A percentile compares a stretch with the other conserved stretches of the same genome.
phyloP scores from a whole-genome alignment of 1,140 invertebrate species.

The Trigoniulus corallinus region DNA sequence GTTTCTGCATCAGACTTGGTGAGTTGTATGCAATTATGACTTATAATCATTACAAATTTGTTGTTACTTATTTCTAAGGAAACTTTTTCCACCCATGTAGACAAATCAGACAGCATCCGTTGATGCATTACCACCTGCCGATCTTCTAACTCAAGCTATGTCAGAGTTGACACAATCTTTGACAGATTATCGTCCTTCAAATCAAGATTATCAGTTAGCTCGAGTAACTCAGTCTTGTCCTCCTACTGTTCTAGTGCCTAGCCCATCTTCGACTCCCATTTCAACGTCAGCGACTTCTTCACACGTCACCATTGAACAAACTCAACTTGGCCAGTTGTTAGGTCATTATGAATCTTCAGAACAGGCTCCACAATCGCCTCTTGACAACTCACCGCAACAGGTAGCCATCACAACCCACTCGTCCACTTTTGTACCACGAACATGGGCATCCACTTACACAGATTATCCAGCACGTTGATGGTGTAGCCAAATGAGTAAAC shows the following conservation, averaged over 20 bases:
- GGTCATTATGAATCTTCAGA: constrained; percentile 1
- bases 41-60: too few relatives aligned
- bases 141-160: constrained; percentile 30
- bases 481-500: too few relatives aligned
- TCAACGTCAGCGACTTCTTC: constrained; percentile 7
- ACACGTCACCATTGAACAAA: constrained; percentile 22
- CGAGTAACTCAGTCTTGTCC: constrained; percentile 13
- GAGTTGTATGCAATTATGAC: neutral
- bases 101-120: neutral
- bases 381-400: too few relatives aligned
- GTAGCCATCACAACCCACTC: too few relatives aligned
- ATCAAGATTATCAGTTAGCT: constrained; percentile 10
- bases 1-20: neutral
- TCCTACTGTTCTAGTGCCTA: constrained; percentile 17
- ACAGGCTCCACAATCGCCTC: neutral
- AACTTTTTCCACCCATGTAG: too few relatives aligned
- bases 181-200: constrained; percentile 15
- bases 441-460: too few relatives aligned
- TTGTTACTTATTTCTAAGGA: too few relatives aligned
- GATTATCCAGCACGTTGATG: too few relatives aligned
- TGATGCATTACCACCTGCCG: constrained; percentile 20
- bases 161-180: constrained; percentile 26
- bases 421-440: too few relatives aligned
- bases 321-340: constrained; percentile 23
- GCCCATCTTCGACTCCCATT: constrained; percentile 15